Conservation (phyloP, 2,113 vertebrate genomes). For the Dendropsophus ebraccatus region DNA sequence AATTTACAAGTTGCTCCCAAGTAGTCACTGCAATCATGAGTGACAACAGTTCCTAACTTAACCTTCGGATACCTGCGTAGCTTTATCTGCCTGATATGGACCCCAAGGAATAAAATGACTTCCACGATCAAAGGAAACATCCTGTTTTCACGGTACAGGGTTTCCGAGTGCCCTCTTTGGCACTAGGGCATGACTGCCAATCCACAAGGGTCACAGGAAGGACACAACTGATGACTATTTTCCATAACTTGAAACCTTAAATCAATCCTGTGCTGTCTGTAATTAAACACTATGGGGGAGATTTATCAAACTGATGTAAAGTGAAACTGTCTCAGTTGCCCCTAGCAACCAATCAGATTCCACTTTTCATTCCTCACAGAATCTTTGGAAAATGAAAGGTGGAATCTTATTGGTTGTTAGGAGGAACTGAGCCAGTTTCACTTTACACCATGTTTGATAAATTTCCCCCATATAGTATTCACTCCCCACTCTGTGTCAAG, state of each 20-base stretch:
- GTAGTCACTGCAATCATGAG: background rate
- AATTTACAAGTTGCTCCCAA: background rate
- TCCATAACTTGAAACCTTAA: background rate
- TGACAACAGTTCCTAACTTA: background rate
- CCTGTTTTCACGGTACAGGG: conserved; percentile 23
- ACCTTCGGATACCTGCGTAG: background rate
- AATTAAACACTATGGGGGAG: too few species aligned
- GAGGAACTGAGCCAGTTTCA: too few species aligned
- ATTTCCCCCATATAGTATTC: too few species aligned
- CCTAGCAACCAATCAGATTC: too few species aligned
- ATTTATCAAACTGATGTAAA: too few species aligned
- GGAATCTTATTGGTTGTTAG: too few species aligned
- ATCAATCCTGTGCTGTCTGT: background rate
- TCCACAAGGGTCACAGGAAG: conserved; percentile 30
- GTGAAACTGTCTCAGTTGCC: too few species aligned
- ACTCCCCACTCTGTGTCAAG: too few species aligned
- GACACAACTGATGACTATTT: background rate
- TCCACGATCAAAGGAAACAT: conserved; percentile 25
- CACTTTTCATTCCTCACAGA: too few species aligned
- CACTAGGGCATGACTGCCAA: conserved; percentile 39
- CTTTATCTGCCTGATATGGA: background rate
- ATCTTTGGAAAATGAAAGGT: too few species aligned
- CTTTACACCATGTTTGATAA: too few species aligned
- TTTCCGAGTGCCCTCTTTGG: conserved; percentile 48
- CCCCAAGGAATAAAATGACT: background rate